These are phyloP conservation scores for Cybosia mesomella DNA, from an alignment of 2,888 invertebrate species.

Conservation along the genomic window DNA sequence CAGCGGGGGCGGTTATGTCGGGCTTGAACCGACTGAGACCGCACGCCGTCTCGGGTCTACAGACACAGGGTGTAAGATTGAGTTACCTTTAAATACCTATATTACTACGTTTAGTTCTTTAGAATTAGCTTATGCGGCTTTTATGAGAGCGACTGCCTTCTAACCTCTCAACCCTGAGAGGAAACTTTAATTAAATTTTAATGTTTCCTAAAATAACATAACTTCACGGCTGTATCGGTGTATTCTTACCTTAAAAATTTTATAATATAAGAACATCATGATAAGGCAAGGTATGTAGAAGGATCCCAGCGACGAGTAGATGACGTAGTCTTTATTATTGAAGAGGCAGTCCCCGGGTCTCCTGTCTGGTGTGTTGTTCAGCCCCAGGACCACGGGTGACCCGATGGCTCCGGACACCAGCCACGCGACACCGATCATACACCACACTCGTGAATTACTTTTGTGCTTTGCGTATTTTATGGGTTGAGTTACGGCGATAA, in stretches of 20 bases:
- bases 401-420: constrained; percentile 96
- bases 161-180: background rate
- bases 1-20: too few relatives aligned
- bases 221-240: too few relatives aligned
- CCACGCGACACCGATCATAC: constrained; percentile 98
- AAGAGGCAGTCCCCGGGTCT: constrained; percentile 95
- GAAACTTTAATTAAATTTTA: too few relatives aligned
- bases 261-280: constrained; percentile 99
- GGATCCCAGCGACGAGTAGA: constrained; percentile 98
- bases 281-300: constrained; percentile 99
- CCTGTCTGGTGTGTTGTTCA: constrained; percentile 96
- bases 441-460: constrained; percentile 97
- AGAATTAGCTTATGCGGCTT: too few relatives aligned
- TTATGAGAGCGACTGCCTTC: background rate
- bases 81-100: too few relatives aligned
- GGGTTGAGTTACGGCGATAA: constrained; percentile 99
- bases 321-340: constrained; percentile 99
- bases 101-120: too few relatives aligned
- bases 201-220: too few relatives aligned
- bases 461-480: constrained; percentile 99
- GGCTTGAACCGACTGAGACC: too few relatives aligned
- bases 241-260: constrained; percentile 96
- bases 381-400: constrained; percentile 97
- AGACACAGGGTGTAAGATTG: too few relatives aligned
- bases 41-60: too few relatives aligned